Evolutionary conservation across 2,888 invertebrate genomes (phyloP).

Genomic region (Osedax frankpressi): DNA sequence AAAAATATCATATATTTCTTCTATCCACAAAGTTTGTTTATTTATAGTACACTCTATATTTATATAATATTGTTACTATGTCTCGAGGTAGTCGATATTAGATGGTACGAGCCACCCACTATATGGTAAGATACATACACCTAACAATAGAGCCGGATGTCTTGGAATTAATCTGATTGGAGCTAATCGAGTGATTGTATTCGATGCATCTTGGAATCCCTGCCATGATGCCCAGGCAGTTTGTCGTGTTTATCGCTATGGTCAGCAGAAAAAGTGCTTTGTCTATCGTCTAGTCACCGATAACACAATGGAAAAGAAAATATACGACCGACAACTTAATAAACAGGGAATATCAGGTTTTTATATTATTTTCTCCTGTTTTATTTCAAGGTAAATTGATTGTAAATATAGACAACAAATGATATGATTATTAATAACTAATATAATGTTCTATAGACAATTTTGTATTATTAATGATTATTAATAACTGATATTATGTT

Average conservation of each 20-base stretch:
- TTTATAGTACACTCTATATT: too few relatives aligned
- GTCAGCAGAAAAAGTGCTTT: slow-evolving; percentile 82
- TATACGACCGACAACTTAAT: slow-evolving; percentile 92
- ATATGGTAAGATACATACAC: too few relatives aligned
- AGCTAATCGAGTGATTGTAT: slow-evolving; percentile 89
- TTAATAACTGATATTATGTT: too few relatives aligned
- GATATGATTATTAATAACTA: too few relatives aligned
- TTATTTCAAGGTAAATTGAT: too few relatives aligned
- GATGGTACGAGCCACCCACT: too few relatives aligned
- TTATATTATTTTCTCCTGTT: too few relatives aligned
- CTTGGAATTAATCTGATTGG: slow-evolving; percentile 92
- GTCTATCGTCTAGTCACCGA: slow-evolving; percentile 93
- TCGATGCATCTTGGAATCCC: slow-evolving; percentile 98
- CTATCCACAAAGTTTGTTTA: slow-evolving; percentile 74
- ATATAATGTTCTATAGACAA: slow-evolving; percentile 23
- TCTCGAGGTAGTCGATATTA: too few relatives aligned
- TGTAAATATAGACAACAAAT: too few relatives aligned
- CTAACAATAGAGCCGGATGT: slow-evolving; percentile 87
- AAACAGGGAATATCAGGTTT: slow-evolving; percentile 82
- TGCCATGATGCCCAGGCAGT: slow-evolving; percentile 84
- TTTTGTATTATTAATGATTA: too few relatives aligned
- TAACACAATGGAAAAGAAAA: slow-evolving; percentile 89
- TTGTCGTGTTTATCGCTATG: slow-evolving; percentile 84
- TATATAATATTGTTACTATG: too few relatives aligned
- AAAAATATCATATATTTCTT: slow-evolving; percentile 75